Conservation (phyloP, 2,888 invertebrate species). For the Agonopterix alstromeriana region DNA sequence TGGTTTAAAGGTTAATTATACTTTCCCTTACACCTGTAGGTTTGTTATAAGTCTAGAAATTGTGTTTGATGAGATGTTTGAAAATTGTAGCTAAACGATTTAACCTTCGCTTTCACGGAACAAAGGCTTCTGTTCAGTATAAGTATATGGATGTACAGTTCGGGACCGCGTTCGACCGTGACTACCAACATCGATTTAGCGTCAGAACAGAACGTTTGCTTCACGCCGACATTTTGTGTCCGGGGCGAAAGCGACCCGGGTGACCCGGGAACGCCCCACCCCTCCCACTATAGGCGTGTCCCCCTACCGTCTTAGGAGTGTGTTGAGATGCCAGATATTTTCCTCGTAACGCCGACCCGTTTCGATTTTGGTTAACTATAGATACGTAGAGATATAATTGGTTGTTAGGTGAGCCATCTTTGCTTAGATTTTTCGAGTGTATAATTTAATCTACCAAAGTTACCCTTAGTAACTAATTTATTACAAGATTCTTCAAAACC, state of each 20-base stretch:
- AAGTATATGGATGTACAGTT: no score
- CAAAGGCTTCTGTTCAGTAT: no score
- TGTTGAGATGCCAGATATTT: constrained; percentile 47
- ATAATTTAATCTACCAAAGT: not conserved
- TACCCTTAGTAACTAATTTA: not conserved
- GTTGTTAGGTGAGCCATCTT: not conserved
- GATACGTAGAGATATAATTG: not conserved
- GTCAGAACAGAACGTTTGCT: constrained; percentile 24
- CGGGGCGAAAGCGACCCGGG: constrained; percentile 31
- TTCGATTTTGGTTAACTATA: not conserved
- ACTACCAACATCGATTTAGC: constrained; percentile 31
- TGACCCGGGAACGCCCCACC: constrained; percentile 38
- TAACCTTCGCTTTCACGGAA: no score
- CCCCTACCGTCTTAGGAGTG: constrained; percentile 31
- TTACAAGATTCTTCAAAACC: no score
- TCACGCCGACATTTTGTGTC: constrained; percentile 47
- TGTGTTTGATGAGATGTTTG: no score
- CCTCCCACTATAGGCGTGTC: constrained; percentile 42
- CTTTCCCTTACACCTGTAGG: no score
- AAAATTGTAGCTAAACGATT: no score
- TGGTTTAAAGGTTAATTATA: no score
- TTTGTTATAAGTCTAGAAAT: no score
- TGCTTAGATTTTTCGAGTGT: not conserved
- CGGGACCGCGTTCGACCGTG: not conserved
- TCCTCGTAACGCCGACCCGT: constrained; percentile 28